Conservation (phyloP, 2,113 vertebrate species). For the Brachypteracias leptosomus region DNA sequence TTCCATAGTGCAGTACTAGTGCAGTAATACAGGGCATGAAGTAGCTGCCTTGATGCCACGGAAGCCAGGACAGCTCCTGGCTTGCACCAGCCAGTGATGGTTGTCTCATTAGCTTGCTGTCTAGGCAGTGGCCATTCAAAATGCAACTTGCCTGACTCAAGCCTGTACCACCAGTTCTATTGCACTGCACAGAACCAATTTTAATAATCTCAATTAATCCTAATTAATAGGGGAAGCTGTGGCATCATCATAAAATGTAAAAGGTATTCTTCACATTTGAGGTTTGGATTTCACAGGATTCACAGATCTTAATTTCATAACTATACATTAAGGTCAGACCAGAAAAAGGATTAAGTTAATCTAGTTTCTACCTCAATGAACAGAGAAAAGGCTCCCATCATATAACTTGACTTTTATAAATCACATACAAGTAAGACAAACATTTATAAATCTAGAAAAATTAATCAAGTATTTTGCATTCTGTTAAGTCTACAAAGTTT, state of each 20-base stretch:
- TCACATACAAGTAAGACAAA: neutral
- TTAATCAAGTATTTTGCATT: constrained; percentile 17
- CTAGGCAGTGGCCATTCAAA: neutral
- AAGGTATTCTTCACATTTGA: neutral
- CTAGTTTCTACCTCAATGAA: neutral
- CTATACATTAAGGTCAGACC: neutral
- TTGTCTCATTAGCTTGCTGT: neutral
- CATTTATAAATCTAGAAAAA: constrained; percentile 11
- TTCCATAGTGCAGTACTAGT: neutral
- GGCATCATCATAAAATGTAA: neutral
- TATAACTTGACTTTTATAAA: neutral
- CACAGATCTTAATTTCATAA: neutral
- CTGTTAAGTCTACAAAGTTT: constrained; percentile 14
- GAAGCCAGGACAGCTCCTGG: neutral
- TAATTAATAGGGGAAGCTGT: constrained; percentile 22
- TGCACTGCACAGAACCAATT: constrained; percentile 5
- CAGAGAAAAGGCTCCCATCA: neutral
- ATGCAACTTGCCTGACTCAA: neutral
- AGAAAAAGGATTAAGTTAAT: neutral
- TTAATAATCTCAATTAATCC: constrained; percentile 6
- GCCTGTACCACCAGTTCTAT: constrained; percentile 2
- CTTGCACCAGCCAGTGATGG: neutral
- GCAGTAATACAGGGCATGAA: neutral
- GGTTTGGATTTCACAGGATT: neutral
- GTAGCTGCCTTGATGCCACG: neutral